Evolutionary conservation across 2,888 invertebrate genomes (phyloP).

Genomic region (Criorhina ranunculi): DNA sequence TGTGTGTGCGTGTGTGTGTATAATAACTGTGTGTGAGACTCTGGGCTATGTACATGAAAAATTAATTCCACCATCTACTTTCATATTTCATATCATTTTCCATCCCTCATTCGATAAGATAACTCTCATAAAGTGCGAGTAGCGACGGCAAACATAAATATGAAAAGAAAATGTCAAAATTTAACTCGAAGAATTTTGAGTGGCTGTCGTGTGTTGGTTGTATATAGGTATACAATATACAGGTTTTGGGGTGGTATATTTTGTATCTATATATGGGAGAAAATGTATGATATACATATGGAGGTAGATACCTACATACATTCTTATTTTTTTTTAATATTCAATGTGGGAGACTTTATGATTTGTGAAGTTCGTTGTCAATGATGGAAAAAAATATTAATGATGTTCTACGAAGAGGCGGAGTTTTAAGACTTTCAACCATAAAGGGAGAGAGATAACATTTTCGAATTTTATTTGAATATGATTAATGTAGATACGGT

Average conservation of each 20-base stretch:
- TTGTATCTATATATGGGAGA: constrained; percentile 10
- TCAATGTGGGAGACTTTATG: constrained; percentile 65
- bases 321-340: constrained; percentile 49
- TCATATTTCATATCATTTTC: constrained; percentile 72
- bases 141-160: constrained; percentile 68
- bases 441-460: constrained; percentile 3
- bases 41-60: constrained; percentile 43
- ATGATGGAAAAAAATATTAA: constrained; percentile 34
- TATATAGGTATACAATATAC: constrained; percentile 22
- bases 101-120: constrained; percentile 61
- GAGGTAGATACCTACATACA: too few species aligned
- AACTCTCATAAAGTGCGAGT: constrained; percentile 12
- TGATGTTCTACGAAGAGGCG: constrained; percentile 41
- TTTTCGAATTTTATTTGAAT: neutral
- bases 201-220: constrained; percentile 47
- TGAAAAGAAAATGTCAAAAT: constrained; percentile 52
- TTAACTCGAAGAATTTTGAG: constrained; percentile 58
- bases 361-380: constrained; percentile 51
- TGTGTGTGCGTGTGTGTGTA: constrained; percentile 1
- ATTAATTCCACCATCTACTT: constrained; percentile 54
- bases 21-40: constrained; percentile 7
- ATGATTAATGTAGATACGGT: constrained; percentile 10
- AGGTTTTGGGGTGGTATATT: constrained; percentile 38
- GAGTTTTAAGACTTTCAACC: constrained; percentile 27
- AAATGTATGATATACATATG: constrained; percentile 43